Conservation (phyloP, 2,888 invertebrate species). For the Lepetodrilus schrolli region DNA sequence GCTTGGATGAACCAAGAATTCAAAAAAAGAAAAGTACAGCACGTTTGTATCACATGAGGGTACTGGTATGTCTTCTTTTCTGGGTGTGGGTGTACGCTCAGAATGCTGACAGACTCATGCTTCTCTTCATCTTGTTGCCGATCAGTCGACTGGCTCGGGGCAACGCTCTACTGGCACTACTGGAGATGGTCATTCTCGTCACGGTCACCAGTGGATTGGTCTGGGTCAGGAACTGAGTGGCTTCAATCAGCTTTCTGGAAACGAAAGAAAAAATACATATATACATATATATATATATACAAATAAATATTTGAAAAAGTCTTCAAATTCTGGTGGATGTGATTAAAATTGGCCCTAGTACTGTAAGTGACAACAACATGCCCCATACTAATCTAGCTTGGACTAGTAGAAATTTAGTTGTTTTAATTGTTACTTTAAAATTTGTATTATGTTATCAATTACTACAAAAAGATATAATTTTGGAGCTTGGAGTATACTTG, state of each 20-base stretch:
- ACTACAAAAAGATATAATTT: too few species aligned
- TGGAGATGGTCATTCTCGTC: background rate
- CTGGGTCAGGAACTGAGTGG: constrained; percentile 55
- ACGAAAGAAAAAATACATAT: constrained; percentile 26
- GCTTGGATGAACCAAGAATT: constrained; percentile 25
- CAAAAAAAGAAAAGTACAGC: constrained; percentile 14
- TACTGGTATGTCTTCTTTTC: too few species aligned
- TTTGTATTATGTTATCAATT: too few species aligned
- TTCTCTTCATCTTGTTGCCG: constrained; percentile 80
- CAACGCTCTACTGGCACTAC: background rate
- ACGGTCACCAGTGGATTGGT: constrained; percentile 32
- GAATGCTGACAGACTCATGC: constrained; percentile 78
- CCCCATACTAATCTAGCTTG: too few species aligned
- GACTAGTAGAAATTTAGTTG: too few species aligned
- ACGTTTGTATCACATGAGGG: constrained; percentile 18
- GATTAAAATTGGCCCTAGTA: background rate
- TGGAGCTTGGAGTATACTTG: too few species aligned
- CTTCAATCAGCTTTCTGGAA: constrained; percentile 68
- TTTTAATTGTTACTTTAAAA: too few species aligned
- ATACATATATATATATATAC: background rate
- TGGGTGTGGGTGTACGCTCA: constrained; percentile 28
- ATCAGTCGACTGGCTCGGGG: constrained; percentile 76
- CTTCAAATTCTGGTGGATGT: background rate
- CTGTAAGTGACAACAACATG: too few species aligned
- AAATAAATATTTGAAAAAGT: background rate